Base-by-base conservation (phyloP, 92 coral and sea anemone genomes). In the Phenganax subtilis region DNA sequence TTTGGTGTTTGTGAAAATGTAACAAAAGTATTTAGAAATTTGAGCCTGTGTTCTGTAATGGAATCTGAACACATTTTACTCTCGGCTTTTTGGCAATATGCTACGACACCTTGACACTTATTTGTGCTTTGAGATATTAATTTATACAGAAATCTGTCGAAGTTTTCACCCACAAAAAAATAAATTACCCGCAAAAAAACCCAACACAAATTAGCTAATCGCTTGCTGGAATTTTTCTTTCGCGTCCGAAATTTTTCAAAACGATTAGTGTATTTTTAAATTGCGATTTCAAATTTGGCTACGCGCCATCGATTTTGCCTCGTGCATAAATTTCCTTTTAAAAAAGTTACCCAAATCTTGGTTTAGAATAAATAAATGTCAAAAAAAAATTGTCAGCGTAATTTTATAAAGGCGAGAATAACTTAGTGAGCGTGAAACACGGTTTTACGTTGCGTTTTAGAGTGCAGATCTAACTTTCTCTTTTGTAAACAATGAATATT, bases 281-380 rank as follows among this genome's bases (percentile, higher is more conserved):
- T 76, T 64, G 67, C 81, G 81, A 76, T 61, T 76, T 61, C 55
- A 79, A 79, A 79, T 79, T 64, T 79, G 83, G 83, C 83, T 79
- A 79, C 62, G 83, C 73, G 83, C 83, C 83, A 79, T 64, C 83
- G 83, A 67, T 59, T 76, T 64, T 25, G 69, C 69, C 55, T 30
- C 17, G 80, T 57, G 71, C 58, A 76, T 57, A 27, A 76, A 57
- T 57, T 76, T 64, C 56, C 17, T 68, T n/a, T 57, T 55, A 59
- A 76, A 59, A 73, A 76, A 76, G 44, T 75, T 76, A 30, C 67
- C 14, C 55, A 28, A 61, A 57, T 57, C 53, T 30, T 20, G 81
- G 54, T 76, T 29, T 76, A 3, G 31, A 57, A 57, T 59, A 54
- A 37, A 76, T 59, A 44, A 60, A 52, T 57, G 10, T 58, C 59